phyloP scores from a whole-genome alignment of 1,140 invertebrate species.

The Cydia fagiglandana region DNA sequence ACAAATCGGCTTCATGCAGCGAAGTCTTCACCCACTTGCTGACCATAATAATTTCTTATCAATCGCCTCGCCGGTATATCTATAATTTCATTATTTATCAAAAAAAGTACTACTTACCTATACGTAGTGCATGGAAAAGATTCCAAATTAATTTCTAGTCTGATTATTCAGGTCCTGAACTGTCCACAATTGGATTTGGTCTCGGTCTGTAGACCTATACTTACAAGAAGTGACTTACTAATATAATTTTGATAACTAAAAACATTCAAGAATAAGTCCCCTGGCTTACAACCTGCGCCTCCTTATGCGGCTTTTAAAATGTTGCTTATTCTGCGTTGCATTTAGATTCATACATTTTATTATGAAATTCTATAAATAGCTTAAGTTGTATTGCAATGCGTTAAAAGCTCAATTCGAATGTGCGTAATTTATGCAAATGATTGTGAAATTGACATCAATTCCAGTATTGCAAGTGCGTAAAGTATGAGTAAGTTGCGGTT shows the following conservation, averaged over 20 bases:
- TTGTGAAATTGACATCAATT: slow-evolving; percentile 3
- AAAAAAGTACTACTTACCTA: no score
- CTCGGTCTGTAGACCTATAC: no score
- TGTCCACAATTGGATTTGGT: no score
- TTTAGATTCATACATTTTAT: slow-evolving; percentile 7
- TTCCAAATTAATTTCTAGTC: no score
- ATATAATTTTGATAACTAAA: neutral
- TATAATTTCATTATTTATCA: no score
- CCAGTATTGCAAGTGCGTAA: slow-evolving; percentile 20
- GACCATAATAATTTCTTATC: no score
- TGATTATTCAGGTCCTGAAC: no score
- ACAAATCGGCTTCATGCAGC: no score
- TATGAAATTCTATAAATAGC: neutral
- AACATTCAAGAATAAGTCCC: neutral
- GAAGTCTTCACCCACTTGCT: no score
- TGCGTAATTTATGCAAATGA: neutral
- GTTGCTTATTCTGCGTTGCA: slow-evolving; percentile 1
- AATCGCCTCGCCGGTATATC: no score
- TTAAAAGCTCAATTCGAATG: neutral
- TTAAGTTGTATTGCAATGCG: neutral
- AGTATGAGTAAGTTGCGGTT: slow-evolving; percentile 5
- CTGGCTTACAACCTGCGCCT: neutral
- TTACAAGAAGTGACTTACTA: no score
- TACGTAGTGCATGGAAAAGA: no score
- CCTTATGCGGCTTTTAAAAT: slow-evolving; percentile 11